phyloP scores from a whole-genome alignment of 2,113 vertebrate genomes.

The Rutilus rutilus region DNA sequence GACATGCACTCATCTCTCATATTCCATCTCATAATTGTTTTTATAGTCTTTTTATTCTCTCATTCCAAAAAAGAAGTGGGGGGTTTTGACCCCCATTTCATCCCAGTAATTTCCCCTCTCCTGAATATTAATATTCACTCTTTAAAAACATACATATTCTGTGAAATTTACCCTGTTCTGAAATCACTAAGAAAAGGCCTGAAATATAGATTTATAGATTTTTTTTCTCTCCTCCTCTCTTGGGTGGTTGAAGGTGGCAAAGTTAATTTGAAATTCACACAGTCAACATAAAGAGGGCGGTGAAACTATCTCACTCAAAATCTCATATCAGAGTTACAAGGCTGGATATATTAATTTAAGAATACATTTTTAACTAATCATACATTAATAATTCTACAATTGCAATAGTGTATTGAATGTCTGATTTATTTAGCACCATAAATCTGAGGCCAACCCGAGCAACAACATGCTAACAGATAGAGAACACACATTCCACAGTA shows the following conservation, averaged over 20 bases:
- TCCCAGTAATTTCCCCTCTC: conserved; percentile 33
- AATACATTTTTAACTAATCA: conserved; percentile 18
- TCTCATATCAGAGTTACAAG: conserved; percentile 6
- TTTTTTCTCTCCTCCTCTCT: conserved; percentile 3
- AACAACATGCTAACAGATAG: background rate
- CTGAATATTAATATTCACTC: conserved; percentile 69
- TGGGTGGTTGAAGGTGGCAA: background rate
- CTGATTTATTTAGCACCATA: background rate
- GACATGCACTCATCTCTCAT: conserved; percentile 51
- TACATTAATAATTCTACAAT: conserved; percentile 7
- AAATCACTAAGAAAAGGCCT: conserved; percentile 82
- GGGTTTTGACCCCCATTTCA: conserved; percentile 31
- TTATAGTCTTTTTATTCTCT: conserved; percentile 23
- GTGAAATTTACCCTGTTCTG: conserved; percentile 76
- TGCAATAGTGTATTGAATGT: background rate
- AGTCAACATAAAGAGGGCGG: conserved; percentile 13
- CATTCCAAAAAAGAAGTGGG: conserved; percentile 37
- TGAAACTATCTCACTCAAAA: background rate
- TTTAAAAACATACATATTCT: conserved; percentile 66
- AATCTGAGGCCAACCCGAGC: background rate
- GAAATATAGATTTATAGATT: conserved; percentile 90
- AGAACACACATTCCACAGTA: background rate
- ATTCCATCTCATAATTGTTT: conserved; percentile 49
- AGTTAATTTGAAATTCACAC: conserved; percentile 9
- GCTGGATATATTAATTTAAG: background rate